Evolutionary conservation across 2,888 invertebrate species (phyloP), one percentile per base, ranked within the genome.

Genomic region (Drosophila antonietae): DNA sequence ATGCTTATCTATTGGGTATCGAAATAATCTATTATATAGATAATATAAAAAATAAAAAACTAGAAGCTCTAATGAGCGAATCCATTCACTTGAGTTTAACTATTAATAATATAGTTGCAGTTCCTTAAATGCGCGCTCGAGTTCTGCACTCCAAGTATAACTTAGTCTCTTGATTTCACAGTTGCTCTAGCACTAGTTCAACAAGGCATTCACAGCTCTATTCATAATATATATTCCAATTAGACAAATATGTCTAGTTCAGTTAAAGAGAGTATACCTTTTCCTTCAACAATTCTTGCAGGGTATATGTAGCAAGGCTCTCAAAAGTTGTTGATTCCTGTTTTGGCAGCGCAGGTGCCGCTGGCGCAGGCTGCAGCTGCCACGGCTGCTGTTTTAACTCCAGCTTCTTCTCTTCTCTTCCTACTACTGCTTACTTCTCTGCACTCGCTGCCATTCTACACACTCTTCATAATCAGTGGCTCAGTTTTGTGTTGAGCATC

Each of bases 271-370:
- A 14, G 23, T 12, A 23, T 39, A n/a, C 39, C 55, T 28, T 31
- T 7, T 12, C 7, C 2, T 3, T 0, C 12, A 7, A 0, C 15
- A 15, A 31, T 31, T 20, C 14, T 4, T 31, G 7, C 39, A 49
- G 59, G 47, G 49, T 49, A 59, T 49, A 10, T 35, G 23, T 9
- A 10, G 12, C 47, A n/a, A 51, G 49, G 55, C 39, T 18, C 46
- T 39, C 6, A 39, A 49, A 31, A 31, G 39, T 71, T 71, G 76
- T 68, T 69, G 52, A 46, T 55, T 68, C 68, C 68, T 61, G 75
- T 68, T 62, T 37, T 39, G 53, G 23, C 15, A 10, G 53, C 58
- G 64, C 75, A 78, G 75, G 73, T 76, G 78, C 78, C 73, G 55
- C 66, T 15, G 44, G 37, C 57, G 39, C 23, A 23, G 44, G 18